A percentile compares a stretch with the other conserved stretches of the same genome.
Conservation (phyloP, 2,113 vertebrate genomes). For the Elanus axillaris region DNA sequence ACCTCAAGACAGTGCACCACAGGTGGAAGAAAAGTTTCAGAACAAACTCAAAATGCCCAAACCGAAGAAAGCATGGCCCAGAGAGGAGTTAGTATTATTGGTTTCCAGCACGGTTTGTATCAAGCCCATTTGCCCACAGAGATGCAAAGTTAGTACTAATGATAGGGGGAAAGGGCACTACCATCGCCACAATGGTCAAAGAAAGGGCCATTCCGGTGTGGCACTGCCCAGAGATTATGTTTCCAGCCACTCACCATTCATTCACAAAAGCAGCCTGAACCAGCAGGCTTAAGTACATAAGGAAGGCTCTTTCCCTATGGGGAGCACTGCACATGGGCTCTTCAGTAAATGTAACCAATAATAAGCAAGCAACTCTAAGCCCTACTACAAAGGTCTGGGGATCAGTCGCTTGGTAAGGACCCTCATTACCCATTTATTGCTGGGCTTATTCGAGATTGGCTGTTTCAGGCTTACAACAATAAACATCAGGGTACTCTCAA, state of each 20-base stretch:
- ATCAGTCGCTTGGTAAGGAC: neutral
- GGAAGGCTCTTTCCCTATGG: neutral
- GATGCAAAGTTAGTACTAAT: conserved; percentile 9
- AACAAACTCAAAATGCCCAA: conserved; percentile 58
- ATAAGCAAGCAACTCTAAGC: neutral
- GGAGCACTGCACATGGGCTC: neutral
- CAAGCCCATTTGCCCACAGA: neutral
- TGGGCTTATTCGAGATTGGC: neutral
- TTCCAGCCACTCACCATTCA: neutral
- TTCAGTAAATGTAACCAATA: neutral
- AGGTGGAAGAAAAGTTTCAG: conserved; percentile 50
- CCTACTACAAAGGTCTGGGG: neutral
- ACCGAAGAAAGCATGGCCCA: conserved; percentile 36
- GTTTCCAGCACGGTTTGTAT: conserved; percentile 33
- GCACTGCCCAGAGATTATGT: neutral
- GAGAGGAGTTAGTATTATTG: conserved; percentile 34
- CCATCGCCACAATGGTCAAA: neutral
- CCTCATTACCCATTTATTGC: neutral
- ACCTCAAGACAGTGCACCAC: conserved; percentile 50
- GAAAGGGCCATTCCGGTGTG: neutral
- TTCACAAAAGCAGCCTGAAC: neutral
- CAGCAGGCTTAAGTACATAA: neutral
- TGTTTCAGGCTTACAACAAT: neutral
- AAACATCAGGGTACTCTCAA: neutral
- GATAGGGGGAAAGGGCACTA: neutral